These are phyloP conservation scores for Salarias fasciatus DNA, from an alignment of 2,797 vertebrate genomes.

Conservation along the genomic window DNA sequence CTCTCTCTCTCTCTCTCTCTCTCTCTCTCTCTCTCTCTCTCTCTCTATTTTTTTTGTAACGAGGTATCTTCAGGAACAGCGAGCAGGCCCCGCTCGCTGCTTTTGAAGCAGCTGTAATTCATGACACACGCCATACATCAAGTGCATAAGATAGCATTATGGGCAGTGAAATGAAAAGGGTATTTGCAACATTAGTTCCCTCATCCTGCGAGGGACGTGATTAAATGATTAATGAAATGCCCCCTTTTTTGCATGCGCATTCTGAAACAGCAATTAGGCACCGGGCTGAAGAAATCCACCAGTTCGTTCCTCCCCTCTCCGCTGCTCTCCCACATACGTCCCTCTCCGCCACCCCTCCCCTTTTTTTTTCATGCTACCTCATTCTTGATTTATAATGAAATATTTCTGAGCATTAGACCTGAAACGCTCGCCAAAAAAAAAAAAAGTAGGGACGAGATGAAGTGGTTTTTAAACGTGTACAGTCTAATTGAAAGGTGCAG, in stretches of 20 bases:
- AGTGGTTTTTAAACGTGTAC: slow-evolving; percentile 88
- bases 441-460: slow-evolving; percentile 79
- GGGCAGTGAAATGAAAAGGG: slow-evolving; percentile 99
- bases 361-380: slow-evolving; percentile 85
- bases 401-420: slow-evolving; percentile 91
- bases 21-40: too few relatives aligned
- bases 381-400: slow-evolving; percentile 96
- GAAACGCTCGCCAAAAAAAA: slow-evolving; percentile 88
- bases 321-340: slow-evolving; percentile 50
- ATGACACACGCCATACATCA: slow-evolving; percentile 99
- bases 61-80: slow-evolving; percentile 92
- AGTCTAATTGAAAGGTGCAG: slow-evolving; percentile 93
- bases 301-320: slow-evolving; percentile 48
- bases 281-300: slow-evolving; percentile 88
- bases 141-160: slow-evolving; percentile 98
- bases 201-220: slow-evolving; percentile 98
- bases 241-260: slow-evolving; percentile 92
- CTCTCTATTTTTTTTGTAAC: slow-evolving; percentile 80
- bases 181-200: slow-evolving; percentile 99
- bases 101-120: slow-evolving; percentile 99
- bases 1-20: neutral
- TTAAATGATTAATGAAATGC: slow-evolving; percentile 99
- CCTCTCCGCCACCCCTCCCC: slow-evolving; percentile 67
- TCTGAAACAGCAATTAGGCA: slow-evolving; percentile 99
- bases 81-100: slow-evolving; percentile 87